Evolutionary conservation across 2,888 invertebrate species (phyloP).

Genomic region (Drepana falcataria): DNA sequence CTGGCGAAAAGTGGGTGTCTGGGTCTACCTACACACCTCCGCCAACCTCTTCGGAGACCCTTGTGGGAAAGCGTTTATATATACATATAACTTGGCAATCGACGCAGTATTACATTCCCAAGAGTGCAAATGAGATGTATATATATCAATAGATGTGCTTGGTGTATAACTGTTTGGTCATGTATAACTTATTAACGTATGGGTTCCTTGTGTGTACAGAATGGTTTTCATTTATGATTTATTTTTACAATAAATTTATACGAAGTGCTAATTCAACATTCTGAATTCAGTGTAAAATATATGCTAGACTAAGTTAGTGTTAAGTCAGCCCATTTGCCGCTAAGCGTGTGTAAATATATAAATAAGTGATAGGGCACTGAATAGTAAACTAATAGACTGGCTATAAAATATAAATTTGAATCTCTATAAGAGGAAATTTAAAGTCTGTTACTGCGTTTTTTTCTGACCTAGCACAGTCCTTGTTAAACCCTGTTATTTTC

Average conservation of each 20-base stretch:
- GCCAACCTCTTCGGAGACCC: too few species aligned
- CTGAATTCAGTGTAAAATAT: constrained; percentile 14
- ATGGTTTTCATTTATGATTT: not conserved
- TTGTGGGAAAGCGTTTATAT: too few species aligned
- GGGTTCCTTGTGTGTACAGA: not conserved
- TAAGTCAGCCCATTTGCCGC: constrained; percentile 42
- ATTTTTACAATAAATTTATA: not conserved
- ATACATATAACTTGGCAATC: not conserved
- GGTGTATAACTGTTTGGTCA: not conserved
- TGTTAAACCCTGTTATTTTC: constrained; percentile 8
- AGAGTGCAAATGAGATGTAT: not conserved
- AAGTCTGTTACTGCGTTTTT: not conserved
- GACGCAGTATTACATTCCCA: not conserved
- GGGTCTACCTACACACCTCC: too few species aligned
- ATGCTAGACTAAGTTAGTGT: constrained; percentile 13
- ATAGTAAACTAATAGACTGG: constrained; percentile 65
- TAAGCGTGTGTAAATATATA: constrained; percentile 61
- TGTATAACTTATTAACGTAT: not conserved
- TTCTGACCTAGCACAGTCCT: not conserved
- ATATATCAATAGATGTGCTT: not conserved
- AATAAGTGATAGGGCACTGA: constrained; percentile 42
- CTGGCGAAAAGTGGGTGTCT: too few species aligned
- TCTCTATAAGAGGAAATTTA: constrained; percentile 58
- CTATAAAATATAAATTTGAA: constrained; percentile 51
- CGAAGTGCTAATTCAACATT: constrained; percentile 4